Base-by-base conservation (phyloP, 2,888 invertebrate species). In the Heteromurus nitidus region DNA sequence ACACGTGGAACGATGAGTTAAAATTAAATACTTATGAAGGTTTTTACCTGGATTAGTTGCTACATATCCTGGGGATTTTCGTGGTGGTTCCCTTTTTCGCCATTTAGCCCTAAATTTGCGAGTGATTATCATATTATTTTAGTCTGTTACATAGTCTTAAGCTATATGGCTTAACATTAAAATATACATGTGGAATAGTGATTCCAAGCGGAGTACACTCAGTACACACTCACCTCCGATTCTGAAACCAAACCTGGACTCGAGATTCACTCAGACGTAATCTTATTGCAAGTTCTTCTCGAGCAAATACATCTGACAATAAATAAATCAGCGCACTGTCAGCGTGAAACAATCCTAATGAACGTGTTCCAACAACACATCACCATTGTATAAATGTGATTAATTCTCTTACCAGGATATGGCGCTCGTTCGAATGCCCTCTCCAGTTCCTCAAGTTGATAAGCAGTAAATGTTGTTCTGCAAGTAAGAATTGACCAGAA, bases 401-500 rank as follows among this genome's bases (percentile, higher is more conserved):
- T 18, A n/a, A n/a, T 53, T 69, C 5, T 3, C 18, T 67, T 82
- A 82, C 82, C 82, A 0, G 98, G 98, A 88, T 98, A 98, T 0
- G 98, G 98, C 0, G 97, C 98, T 42, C 97, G 92, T 89, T 98
- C 96, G 88, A 98, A 98, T 0, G 97, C 97, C 60, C 96, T 91
- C 89, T 98, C 98, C 88, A 98, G 89, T 88, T 97, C 96, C 89
- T 97, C 97, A 83, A 98, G 90, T 89, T 98, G 98, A 88, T 95
- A 97, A 0, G 97, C 96, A 3, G 97, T 97, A 88, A 98, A 98
- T 5, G 98, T 98, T 1, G 98, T 98, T 90, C 98, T 97, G 91
- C 2, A 89, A 90, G 88, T 84, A 89, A 89, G 87, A 36, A 44
- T 26, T 69, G 50, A 16, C n/a, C 16, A n/a, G 5, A 24, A 26